Conservation (phyloP, 1,140 invertebrate species). For the Schlechtendalia chinensis region DNA sequence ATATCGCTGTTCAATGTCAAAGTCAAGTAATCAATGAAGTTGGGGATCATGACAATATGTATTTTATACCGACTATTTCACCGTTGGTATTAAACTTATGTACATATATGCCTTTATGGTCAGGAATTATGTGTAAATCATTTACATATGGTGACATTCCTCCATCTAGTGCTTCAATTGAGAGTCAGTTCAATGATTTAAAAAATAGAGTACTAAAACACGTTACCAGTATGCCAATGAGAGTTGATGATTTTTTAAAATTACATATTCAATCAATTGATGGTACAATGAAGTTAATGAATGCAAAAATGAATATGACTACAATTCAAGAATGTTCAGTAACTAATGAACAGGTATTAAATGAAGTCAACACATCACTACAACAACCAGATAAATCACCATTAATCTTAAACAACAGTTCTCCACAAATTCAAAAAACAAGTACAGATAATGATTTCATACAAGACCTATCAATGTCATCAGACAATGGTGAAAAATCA, state of each 20-base stretch:
- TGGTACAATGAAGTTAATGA: neutral
- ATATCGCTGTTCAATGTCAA: neutral
- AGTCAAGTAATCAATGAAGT: neutral
- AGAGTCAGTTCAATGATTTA: neutral
- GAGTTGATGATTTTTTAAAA: conserved; percentile 11
- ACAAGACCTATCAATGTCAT: neutral
- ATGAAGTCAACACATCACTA: neutral
- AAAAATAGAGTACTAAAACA: neutral
- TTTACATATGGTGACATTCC: neutral
- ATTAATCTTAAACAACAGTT: neutral
- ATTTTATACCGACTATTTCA: neutral
- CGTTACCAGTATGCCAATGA: neutral
- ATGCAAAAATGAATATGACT: neutral
- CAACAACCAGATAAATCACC: neutral
- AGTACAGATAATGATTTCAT: neutral
- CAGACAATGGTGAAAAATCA: neutral
- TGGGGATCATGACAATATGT: conserved; percentile 6
- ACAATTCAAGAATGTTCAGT: neutral
- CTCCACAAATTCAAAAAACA: neutral
- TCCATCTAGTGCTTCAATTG: neutral
- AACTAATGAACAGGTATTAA: neutral
- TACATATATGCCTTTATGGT: neutral
- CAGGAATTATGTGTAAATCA: neutral
- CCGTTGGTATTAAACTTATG: neutral
- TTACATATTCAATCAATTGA: neutral